Evolutionary conservation across 2,797 vertebrate genomes (phyloP), one percentile per base, ranked within the genome.

Genomic region (Sebastes paucispinis): DNA sequence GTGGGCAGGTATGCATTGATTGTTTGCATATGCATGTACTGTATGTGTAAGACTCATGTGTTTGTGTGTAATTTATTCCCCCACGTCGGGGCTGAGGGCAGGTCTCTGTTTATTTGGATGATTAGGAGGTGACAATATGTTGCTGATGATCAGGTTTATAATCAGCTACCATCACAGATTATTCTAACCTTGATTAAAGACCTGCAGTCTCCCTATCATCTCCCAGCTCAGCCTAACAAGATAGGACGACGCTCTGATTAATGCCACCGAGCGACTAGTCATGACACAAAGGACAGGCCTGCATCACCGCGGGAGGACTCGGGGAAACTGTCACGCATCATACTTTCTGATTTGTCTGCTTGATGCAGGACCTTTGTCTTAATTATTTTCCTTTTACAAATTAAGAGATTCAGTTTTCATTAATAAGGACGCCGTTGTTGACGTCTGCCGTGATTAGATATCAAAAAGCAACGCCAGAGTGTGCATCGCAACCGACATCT

Each of bases 171-270:
- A 89, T 93, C 87, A 64, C 92, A 89, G 87, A 90, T 95, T 91
- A 96, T 95, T 95, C 94, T 93, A 89, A 93, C 95, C 93, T 94
- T 96, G 94, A 95, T 96, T 96, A 95, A 95, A 95, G 92, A 92
- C 82, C 91, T 85, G 91, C 91, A 82, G 92, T 91, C 93, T 91
- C 94, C 86, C 92, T 91, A 90, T 94, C 94, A 90, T 93, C 93
- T 90, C 93, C 89, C 92, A 84, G 83, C 91, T 91, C 91, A 84
- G 87, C 93, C 91, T 90, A 91, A 93, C 93, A 94, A 94, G 91
- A 91, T 75, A 82, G 91, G 91, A 88, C 84, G 84, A 85, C 68
- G 85, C 84, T 85, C 89, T 93, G 93, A 94, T 94, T 93, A 92
- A 93, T 83, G 85, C 91, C 90, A 79, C 80, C 63, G 88, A 88